A percentile compares a stretch with the other conserved stretches of the same genome.
phyloP scores from a whole-genome alignment of 2,888 invertebrate genomes.

The Agapetus fuscipes region DNA sequence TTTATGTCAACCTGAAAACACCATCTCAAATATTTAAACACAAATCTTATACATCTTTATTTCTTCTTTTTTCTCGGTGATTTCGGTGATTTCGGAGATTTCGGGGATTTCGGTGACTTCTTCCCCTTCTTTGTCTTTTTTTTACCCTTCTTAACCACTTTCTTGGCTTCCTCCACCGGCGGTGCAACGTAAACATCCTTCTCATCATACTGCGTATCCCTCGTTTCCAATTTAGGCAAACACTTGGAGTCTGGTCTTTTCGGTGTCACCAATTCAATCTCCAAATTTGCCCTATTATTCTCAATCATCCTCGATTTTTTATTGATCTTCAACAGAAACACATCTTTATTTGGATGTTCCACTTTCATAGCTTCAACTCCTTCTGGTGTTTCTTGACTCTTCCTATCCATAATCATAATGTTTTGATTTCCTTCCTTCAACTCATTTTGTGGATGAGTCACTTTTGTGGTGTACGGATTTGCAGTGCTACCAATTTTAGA shows the following conservation, averaged over 20 bases:
- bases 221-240: conserved; percentile 36
- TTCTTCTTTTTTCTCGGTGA: too few relatives aligned
- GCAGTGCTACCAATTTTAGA: too few relatives aligned
- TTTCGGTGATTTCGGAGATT: too few relatives aligned
- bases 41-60: too few relatives aligned
- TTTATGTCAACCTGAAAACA: too few relatives aligned
- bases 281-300: conserved; percentile 42
- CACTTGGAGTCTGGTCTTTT: conserved; percentile 47
- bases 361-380: conserved; percentile 49
- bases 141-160: too few relatives aligned
- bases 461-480: background rate
- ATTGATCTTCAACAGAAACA: conserved; percentile 63
- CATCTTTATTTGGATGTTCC: conserved; percentile 58
- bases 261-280: conserved; percentile 57
- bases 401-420: conserved; percentile 24
- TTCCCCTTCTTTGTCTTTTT: too few relatives aligned
- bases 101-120: too few relatives aligned
- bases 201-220: conserved; percentile 35
- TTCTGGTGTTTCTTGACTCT: conserved; percentile 41
- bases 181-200: conserved; percentile 2
- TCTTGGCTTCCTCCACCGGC: conserved; percentile 1
- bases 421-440: background rate
- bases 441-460: too few relatives aligned
- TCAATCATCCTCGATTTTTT: conserved; percentile 49
- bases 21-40: too few relatives aligned